Evolutionary conservation across 1,140 invertebrate genomes (phyloP).

Genomic region (Latrodectus geometricus): DNA sequence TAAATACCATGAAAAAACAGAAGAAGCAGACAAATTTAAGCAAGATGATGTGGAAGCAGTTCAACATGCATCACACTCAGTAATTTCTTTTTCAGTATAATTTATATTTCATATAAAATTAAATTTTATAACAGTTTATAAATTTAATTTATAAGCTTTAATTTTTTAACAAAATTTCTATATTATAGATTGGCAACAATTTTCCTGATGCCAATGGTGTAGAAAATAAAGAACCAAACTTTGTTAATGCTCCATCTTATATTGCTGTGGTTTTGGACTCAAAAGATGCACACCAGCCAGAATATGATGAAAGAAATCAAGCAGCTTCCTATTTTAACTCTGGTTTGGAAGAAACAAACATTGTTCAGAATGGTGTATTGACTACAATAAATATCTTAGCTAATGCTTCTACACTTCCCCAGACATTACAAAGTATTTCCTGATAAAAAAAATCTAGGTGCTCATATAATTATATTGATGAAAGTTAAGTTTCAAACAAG

Average conservation of each 20-base stretch:
- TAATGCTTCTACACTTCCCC: slow-evolving; percentile 58
- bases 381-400: slow-evolving; percentile 63
- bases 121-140: too few relatives aligned
- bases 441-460: neutral
- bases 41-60: too few relatives aligned
- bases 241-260: slow-evolving; percentile 30
- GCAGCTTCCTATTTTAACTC: slow-evolving; percentile 25
- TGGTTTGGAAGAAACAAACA: slow-evolving; percentile 15
- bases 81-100: too few relatives aligned
- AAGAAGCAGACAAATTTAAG: too few relatives aligned
- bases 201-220: neutral
- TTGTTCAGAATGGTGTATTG: slow-evolving; percentile 61
- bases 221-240: slow-evolving; percentile 27
- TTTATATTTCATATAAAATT: too few relatives aligned
- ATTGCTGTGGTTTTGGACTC: slow-evolving; percentile 57
- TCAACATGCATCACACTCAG: too few relatives aligned
- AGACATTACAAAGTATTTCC: slow-evolving; percentile 50
- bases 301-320: slow-evolving; percentile 36
- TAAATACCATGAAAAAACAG: too few relatives aligned
- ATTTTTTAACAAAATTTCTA: too few relatives aligned
- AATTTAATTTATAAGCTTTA: too few relatives aligned
- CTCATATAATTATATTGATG: too few relatives aligned
- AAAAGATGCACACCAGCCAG: slow-evolving; percentile 43
- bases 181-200: neutral
- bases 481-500: too few relatives aligned